phyloP scores from a whole-genome alignment of 30 jellyfish, hydroid and myxozoan species.

The Mastigias papua region DNA sequence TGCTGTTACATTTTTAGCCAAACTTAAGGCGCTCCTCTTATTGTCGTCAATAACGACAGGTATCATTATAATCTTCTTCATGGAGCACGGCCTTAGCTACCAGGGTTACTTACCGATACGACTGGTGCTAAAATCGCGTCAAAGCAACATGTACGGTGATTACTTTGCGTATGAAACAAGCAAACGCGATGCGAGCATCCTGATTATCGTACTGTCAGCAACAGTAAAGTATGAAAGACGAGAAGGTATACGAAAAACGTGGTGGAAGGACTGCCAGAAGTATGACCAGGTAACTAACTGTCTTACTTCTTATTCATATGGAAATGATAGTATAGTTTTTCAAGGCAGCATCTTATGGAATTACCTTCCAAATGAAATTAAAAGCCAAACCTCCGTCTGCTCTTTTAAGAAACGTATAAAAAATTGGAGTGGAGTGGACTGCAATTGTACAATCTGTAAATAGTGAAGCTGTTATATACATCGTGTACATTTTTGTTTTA shows the following conservation, averaged over 20 bases:
- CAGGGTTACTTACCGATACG: not conserved
- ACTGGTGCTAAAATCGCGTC: not conserved
- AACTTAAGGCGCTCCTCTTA: not conserved
- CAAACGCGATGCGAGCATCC: not conserved
- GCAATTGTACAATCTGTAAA: no score
- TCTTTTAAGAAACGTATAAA: no score
- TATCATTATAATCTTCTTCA: not conserved
- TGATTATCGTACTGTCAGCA: constrained; percentile 35
- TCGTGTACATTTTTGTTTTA: no score
- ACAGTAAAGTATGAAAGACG: constrained; percentile 20
- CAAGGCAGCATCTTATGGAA: no score
- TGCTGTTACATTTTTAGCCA: not conserved
- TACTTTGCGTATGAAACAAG: not conserved
- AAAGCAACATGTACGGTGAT: constrained; percentile 5
- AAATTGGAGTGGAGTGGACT: no score
- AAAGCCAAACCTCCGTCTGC: no score
- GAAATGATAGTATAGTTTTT: no score
- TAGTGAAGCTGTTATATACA: no score
- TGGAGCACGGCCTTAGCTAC: not conserved
- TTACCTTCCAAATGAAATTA: no score
- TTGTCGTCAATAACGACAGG: not conserved
- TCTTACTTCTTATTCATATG: no score
- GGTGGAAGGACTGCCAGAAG: constrained; percentile 45
- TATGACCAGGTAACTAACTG: not conserved
- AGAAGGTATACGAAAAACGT: constrained; percentile 17